A percentile compares a stretch with the other conserved stretches of the same genome.
phyloP scores from a whole-genome alignment of 2,797 vertebrate species.

The Adrianichthys oophorus region DNA sequence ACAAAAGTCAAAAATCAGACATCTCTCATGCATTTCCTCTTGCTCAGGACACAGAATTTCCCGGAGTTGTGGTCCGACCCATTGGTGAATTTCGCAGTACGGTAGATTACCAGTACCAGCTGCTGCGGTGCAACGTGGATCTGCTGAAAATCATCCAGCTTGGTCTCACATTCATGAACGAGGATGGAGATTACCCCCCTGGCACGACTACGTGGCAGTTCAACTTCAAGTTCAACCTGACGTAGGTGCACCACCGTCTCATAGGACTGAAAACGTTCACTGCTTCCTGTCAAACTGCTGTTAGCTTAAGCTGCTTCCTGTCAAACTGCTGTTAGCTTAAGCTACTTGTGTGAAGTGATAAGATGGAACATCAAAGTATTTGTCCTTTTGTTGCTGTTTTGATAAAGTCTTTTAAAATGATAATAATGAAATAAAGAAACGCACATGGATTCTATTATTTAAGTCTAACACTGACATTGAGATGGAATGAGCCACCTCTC shows the following conservation, averaged over 20 bases:
- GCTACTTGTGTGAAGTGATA: too few relatives aligned
- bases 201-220: conserved; percentile 98
- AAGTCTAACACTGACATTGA: too few relatives aligned
- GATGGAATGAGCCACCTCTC: too few relatives aligned
- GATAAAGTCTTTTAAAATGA: too few relatives aligned
- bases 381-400: too few relatives aligned
- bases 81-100: conserved; percentile 98
- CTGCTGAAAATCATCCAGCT: conserved; percentile 98
- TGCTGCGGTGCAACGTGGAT: conserved; percentile 95
- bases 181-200: conserved; percentile 92
- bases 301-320: too few relatives aligned
- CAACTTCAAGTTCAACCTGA: conserved; percentile 99
- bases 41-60: conserved; percentile 95
- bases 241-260: conserved; percentile 75
- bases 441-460: too few relatives aligned
- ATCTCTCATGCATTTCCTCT: background rate
- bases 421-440: too few relatives aligned
- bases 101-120: conserved; percentile 97
- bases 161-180: conserved; percentile 95
- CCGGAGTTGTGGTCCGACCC: conserved; percentile 93
- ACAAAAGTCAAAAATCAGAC: background rate
- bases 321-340: too few relatives aligned
- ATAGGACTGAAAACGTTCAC: background rate
- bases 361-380: too few relatives aligned
- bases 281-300: too few relatives aligned